Percentiles rank a stretch among this genome's conserved stretches.
Conservation (phyloP, 2,888 invertebrate species). For the Stratiomys singularior region DNA sequence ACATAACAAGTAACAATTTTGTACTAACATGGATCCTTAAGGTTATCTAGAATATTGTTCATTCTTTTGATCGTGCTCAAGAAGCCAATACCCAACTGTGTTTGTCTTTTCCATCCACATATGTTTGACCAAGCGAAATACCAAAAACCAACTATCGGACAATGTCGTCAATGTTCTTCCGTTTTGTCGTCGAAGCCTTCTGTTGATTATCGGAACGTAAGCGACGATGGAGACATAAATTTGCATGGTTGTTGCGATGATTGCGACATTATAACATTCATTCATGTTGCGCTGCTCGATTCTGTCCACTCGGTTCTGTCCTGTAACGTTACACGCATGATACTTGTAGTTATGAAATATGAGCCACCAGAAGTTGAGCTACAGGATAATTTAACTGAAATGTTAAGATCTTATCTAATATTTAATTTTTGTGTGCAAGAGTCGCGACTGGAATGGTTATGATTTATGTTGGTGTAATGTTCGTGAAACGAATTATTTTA, state of each 20-base stretch:
- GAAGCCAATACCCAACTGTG: slow-evolving; percentile 25
- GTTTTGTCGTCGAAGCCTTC: slow-evolving; percentile 30
- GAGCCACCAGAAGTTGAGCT: slow-evolving; percentile 29
- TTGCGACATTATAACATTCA: slow-evolving; percentile 41
- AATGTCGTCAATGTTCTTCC: background rate
- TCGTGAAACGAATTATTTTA: no score
- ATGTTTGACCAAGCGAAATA: background rate
- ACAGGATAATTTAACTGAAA: slow-evolving; percentile 1
- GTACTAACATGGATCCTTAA: slow-evolving; percentile 32
- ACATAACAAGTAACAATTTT: slow-evolving; percentile 27
- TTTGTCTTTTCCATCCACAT: background rate
- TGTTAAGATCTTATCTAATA: slow-evolving; percentile 28
- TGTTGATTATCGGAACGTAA: slow-evolving; percentile 12
- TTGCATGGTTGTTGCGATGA: slow-evolving; percentile 34
- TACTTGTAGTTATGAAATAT: slow-evolving; percentile 42
- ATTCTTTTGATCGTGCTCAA: slow-evolving; percentile 2
- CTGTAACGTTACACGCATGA: slow-evolving; percentile 5
- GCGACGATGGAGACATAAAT: slow-evolving; percentile 43
- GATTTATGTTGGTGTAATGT: background rate
- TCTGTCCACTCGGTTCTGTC: background rate
- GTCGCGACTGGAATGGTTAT: background rate
- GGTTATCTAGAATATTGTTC: slow-evolving; percentile 33
- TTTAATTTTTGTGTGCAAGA: background rate
- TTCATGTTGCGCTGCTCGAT: slow-evolving; percentile 30
- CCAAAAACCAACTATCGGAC: background rate